Percentiles rank a stretch among this genome's conserved stretches.
phyloP scores from a whole-genome alignment of 2,113 vertebrate species.

The Cyprinus carpio region DNA sequence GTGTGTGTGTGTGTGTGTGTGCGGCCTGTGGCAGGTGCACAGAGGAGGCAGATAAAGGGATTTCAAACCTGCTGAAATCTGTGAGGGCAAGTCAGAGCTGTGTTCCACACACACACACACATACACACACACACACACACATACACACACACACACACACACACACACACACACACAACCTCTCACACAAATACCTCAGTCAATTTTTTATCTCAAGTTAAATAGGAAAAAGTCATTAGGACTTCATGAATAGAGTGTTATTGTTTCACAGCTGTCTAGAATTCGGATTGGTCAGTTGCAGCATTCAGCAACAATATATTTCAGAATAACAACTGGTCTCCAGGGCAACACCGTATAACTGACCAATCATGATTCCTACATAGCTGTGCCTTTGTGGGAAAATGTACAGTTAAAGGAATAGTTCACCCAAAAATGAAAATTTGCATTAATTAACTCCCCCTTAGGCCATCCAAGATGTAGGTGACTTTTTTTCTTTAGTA shows the following conservation, averaged over 20 bases:
- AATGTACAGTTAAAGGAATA: too few species aligned
- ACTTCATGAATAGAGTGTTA: not conserved
- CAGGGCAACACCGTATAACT: not conserved
- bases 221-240: conserved; percentile 3
- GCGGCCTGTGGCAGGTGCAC: conserved; percentile 90
- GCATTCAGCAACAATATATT: not conserved
- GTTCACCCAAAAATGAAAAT: too few species aligned
- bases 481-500: too few species aligned
- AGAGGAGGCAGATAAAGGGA: conserved; percentile 76
- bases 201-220: conserved; percentile 9
- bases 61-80: conserved; percentile 79
- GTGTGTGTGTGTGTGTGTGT: conserved; percentile 19
- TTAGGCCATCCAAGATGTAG: too few species aligned
- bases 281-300: too few species aligned
- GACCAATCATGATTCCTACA: not conserved
- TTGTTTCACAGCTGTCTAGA: not conserved
- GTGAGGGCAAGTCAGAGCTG: conserved; percentile 86
- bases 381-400: too few species aligned
- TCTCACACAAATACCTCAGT: conserved; percentile 19
- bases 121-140: not conserved
- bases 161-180: not conserved
- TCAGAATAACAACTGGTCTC: not conserved
- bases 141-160: not conserved
- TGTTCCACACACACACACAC: not conserved
- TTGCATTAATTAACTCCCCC: too few species aligned